These are phyloP conservation scores for Argyrosomus regius DNA, from an alignment of 2,797 vertebrate genomes.

Conservation along the genomic window DNA sequence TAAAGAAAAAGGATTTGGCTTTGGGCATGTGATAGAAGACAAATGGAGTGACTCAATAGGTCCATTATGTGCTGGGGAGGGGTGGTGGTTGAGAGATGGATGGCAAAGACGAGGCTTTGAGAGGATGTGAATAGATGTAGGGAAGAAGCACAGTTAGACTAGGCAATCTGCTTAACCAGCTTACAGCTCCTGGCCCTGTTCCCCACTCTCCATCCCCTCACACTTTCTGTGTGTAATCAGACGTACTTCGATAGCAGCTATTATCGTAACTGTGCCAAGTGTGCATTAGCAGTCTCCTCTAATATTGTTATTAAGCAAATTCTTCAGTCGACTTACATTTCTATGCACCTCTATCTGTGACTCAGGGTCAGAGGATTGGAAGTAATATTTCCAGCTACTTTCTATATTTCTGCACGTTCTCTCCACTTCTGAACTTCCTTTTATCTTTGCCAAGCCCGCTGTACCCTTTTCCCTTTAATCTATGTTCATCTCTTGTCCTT, in stretches of 20 bases:
- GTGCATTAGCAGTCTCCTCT: constrained; percentile 59
- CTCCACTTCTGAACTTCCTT: constrained; percentile 10
- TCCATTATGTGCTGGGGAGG: constrained; percentile 71
- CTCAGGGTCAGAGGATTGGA: constrained; percentile 48
- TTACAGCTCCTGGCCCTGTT: constrained; percentile 66
- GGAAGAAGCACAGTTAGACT: constrained; percentile 63
- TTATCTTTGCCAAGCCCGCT: constrained; percentile 31
- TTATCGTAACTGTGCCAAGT: constrained; percentile 65
- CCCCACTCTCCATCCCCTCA: constrained; percentile 53
- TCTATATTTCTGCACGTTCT: constrained; percentile 36
- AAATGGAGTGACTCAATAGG: constrained; percentile 77
- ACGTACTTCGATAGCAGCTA: constrained; percentile 61
- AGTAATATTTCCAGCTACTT: constrained; percentile 34
- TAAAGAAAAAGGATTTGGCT: constrained; percentile 73
- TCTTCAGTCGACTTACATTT: constrained; percentile 47
- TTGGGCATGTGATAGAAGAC: constrained; percentile 77
- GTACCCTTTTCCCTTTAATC: constrained; percentile 55
- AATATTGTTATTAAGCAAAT: constrained; percentile 61
- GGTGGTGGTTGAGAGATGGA: constrained; percentile 61
- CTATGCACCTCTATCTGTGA: constrained; percentile 25
- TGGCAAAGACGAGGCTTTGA: constrained; percentile 71
- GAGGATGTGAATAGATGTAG: constrained; percentile 75
- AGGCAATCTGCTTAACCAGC: constrained; percentile 74
- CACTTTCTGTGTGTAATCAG: constrained; percentile 63
- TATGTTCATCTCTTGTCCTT: constrained; percentile 49